Base-by-base conservation (phyloP, 2,113 vertebrate genomes). In the Ia io region DNA sequence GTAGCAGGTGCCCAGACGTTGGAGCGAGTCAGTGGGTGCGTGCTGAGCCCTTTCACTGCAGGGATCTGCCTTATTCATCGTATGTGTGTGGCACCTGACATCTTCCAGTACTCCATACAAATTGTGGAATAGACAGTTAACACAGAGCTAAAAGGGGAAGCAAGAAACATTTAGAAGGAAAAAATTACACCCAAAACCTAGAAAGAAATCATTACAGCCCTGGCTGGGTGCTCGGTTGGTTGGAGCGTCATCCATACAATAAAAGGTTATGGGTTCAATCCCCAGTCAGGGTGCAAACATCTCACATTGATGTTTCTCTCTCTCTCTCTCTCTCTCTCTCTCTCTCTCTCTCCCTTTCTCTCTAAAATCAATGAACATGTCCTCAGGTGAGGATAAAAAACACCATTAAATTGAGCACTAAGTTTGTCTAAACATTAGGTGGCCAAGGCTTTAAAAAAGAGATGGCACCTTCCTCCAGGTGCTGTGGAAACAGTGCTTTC, bases 371-470 rank as follows among this genome's bases (percentile, higher is more conserved):
- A 65, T 65, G 12, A 65, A 32, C 63, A 65, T 65, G 28, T 32
- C 28, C 28, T 65, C 30, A 65, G 63, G 30, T 32, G 13, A 65
- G 63, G 30, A 65, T 65, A 65, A 65, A 65, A 32, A 30, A 32
- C 61, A 42, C 70, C 18, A 65, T 71, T 85, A 63, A 47, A 0
- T 77, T 88, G 76, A 87, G 44, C 37, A 49, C 61, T 84, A 49
- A 63, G 84, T 56, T 77, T 87, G 47, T 84, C 51, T 90, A 23
- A 90, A 44, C 44, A 59, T 49, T 42, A 84, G 44, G 37, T 40
- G 79, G 25, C 42, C 42, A 83, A n/a, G 13, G 44, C 67, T 65
- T 77, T 53, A 61, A 90, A 37, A 74, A 70, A 51, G 17, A 59
- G 3, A 73, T 35, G 65, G 56, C 47, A 8, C 6, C 49, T 94